Conservation (phyloP, 2,113 vertebrate genomes). For the Burhinus bistriatus region DNA sequence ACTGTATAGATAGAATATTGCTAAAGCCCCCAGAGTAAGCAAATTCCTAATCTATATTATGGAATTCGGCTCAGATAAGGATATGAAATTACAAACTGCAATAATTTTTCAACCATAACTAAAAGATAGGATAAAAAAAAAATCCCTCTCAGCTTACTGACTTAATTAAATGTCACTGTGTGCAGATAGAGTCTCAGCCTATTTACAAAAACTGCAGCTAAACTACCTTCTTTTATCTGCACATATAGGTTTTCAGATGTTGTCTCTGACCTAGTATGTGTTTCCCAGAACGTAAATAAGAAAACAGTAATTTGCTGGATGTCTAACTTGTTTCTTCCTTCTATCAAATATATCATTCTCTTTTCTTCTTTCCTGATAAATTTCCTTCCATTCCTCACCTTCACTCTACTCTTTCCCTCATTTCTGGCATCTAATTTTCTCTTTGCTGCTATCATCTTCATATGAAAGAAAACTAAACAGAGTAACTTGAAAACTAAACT, state of each 20-base stretch:
- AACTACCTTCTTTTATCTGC: slow-evolving; percentile 10
- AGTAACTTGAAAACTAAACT: not conserved
- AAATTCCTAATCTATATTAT: not conserved
- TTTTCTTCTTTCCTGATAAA: not conserved
- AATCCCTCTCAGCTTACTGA: not conserved
- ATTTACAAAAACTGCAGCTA: not conserved
- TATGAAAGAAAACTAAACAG: not conserved
- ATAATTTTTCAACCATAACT: not conserved
- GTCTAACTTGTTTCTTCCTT: not conserved
- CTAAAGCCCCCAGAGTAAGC: not conserved
- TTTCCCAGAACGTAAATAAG: not conserved
- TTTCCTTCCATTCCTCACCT: not conserved
- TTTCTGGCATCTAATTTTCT: not conserved
- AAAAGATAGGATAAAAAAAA: not conserved
- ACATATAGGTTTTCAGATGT: not conserved
- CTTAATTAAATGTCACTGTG: slow-evolving; percentile 20
- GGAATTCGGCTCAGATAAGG: slow-evolving; percentile 7
- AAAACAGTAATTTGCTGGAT: slow-evolving; percentile 1
- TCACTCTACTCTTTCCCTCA: not conserved
- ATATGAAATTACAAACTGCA: not conserved
- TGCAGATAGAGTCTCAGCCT: not conserved
- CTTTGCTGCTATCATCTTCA: not conserved
- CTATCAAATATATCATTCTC: not conserved
- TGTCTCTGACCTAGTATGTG: not conserved
- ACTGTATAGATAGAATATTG: not conserved